phyloP scores from a whole-genome alignment of 2,888 invertebrate genomes.

The Thymelicus sylvestris region DNA sequence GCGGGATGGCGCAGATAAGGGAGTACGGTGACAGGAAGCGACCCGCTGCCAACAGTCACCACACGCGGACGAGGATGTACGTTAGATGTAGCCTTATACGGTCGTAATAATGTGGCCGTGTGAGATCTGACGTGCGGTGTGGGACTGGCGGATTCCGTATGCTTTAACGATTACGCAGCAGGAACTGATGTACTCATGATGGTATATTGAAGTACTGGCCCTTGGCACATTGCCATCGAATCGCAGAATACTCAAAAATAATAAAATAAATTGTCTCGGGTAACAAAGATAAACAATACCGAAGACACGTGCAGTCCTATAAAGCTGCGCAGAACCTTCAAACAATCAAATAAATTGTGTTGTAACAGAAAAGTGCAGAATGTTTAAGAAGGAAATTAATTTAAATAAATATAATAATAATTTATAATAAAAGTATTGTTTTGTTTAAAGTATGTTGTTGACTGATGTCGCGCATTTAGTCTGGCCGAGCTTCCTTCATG shows the following conservation, averaged over 20 bases:
- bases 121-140: background rate
- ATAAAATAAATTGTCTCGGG: background rate
- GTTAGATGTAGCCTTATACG: background rate
- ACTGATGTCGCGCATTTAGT: too few species aligned
- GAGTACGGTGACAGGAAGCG: constrained; percentile 27
- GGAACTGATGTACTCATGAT: background rate
- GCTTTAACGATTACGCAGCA: background rate
- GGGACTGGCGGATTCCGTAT: background rate
- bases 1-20: constrained; percentile 27
- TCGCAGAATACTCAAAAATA: background rate
- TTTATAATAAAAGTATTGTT: too few species aligned
- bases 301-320: too few species aligned
- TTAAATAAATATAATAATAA: too few species aligned
- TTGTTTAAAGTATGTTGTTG: too few species aligned
- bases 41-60: background rate
- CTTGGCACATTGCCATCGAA: background rate
- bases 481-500: too few species aligned
- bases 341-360: background rate
- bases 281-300: too few species aligned
- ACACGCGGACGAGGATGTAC: background rate
- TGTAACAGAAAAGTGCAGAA: too few species aligned
- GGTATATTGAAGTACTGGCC: background rate
- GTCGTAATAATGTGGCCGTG: background rate
- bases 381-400: too few species aligned
- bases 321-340: background rate